Base-by-base conservation (phyloP, 2,113 vertebrate species). In the Charina bottae region DNA sequence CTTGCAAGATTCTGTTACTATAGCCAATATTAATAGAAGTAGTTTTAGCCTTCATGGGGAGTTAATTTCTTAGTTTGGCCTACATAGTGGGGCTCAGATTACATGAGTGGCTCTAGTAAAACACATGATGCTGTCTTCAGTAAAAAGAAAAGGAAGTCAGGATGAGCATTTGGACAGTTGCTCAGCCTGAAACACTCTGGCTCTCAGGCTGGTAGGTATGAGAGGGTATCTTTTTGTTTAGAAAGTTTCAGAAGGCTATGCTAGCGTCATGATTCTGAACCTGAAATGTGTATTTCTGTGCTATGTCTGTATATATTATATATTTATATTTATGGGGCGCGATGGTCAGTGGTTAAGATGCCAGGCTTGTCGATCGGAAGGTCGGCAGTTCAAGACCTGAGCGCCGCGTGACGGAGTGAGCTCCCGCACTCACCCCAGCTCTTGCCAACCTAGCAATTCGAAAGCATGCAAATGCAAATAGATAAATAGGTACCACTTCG, bases 271-370 rank as follows among this genome's bases (percentile, higher is more conserved):
- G 88, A 8, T 46, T 7, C 33, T 78, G 68, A 78, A 78, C 19
- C 68, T 78, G 68, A 37, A 37, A 78, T 26, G 17, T 89, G 93
- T 92, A 53, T 60, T 87, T 93, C 93, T 91, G 0, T 59, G 92
- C 60, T 87, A 53, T 53, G 11, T 54, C 46, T n/a, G n/a, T n/a
- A n/a, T n/a, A n/a, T n/a, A n/a, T n/a, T n/a, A n/a, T n/a, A n/a
- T n/a, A n/a, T n/a, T n/a, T n/a, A n/a, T n/a, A n/a, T n/a, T n/a
- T n/a, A n/a, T n/a, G n/a, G n/a, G n/a, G n/a, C n/a, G n/a, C n/a
- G n/a, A n/a, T n/a, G n/a, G n/a, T n/a, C n/a, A n/a, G n/a, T n/a
- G n/a, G n/a, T n/a, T n/a, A n/a, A n/a, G n/a, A n/a, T n/a, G n/a
- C n/a, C n/a, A n/a, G n/a, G n/a, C n/a, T n/a, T n/a, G n/a, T n/a